A percentile compares a stretch with the other conserved stretches of the same genome.
phyloP scores from a whole-genome alignment of 2,113 vertebrate genomes.

The Willisornis vidua region DNA sequence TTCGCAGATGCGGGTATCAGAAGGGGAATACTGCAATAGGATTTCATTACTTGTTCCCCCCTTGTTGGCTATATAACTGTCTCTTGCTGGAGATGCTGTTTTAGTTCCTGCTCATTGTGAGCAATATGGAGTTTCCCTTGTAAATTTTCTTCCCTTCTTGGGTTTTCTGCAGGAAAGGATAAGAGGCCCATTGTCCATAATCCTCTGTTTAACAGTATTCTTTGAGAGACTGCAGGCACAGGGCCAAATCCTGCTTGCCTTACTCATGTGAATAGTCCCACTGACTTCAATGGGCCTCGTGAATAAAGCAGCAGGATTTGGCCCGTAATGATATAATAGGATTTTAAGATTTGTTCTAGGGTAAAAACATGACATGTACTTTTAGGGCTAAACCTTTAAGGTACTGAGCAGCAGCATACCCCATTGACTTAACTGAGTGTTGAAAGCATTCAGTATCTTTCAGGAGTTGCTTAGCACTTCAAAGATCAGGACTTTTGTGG shows the following conservation, averaged over 20 bases:
- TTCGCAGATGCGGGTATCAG: neutral
- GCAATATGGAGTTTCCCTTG: slow-evolving; percentile 46
- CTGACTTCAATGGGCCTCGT: slow-evolving; percentile 50
- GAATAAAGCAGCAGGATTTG: slow-evolving; percentile 67
- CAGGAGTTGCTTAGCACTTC: slow-evolving; percentile 56
- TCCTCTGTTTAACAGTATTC: slow-evolving; percentile 72
- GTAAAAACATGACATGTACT: slow-evolving; percentile 60
- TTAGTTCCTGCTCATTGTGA: slow-evolving; percentile 17
- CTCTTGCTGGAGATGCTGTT: slow-evolving; percentile 44
- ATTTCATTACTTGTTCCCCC: neutral
- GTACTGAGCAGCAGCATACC: slow-evolving; percentile 34
- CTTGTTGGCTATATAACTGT: neutral
- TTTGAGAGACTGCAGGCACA: slow-evolving; percentile 69
- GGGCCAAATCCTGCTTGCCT: slow-evolving; percentile 63
- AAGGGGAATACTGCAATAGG: neutral
- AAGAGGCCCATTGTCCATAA: slow-evolving; percentile 60
- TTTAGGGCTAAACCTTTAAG: slow-evolving; percentile 56
- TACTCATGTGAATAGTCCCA: slow-evolving; percentile 55
- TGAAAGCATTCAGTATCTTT: slow-evolving; percentile 52
- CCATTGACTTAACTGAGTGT: slow-evolving; percentile 29
- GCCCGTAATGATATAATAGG: slow-evolving; percentile 62
- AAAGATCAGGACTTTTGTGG: slow-evolving; percentile 53
- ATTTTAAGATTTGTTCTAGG: slow-evolving; percentile 65
- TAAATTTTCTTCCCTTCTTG: slow-evolving; percentile 56
- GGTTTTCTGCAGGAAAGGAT: slow-evolving; percentile 59